Evolutionary conservation across 2,797 vertebrate species (phyloP), one percentile per base, ranked within the genome.

Genomic region (Luscinia luscinia): DNA sequence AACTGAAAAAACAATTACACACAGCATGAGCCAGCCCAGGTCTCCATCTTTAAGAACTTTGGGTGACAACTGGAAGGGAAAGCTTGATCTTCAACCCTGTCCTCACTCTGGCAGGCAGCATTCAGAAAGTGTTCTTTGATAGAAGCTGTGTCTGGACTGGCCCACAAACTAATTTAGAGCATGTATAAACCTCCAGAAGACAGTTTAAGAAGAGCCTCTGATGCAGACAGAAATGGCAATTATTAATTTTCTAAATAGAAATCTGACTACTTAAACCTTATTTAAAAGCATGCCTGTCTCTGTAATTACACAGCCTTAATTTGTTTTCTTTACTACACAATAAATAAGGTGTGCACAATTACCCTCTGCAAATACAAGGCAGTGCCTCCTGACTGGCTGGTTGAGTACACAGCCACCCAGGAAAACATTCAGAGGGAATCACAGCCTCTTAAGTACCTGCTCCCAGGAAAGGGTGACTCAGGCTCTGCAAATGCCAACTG

Each of bases 261-360:
- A 95, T 94, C 95, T 95, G 95, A 95, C 94, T 96, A 72, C 95
- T 96, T 95, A 95, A 85, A 86, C 92, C 94, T 96, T 97, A 91
- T 94, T 97, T 97, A 97, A 97, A 97, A 94, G 90, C 89, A 91
- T 64, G 95, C 78, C 93, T 94, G 88, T 83, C 94, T 97, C 86
- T 94, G 70, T 97, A 97, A 98, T 98, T 97, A 97, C 96, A 92
- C 93, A 93, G 75, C 84, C 94, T 96, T 98, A 97, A 98, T 98
- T 97, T 98, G 97, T 97, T 98, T 97, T 97, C 97, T 96, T 97
- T 96, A 94, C 84, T 17, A 24, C 95, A 96, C 96, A 97, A 95
- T 96, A 97, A 97, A 96, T 94, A 97, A 95, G 93, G 91, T 93
- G 94, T 79, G 84, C 87, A 95, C 61, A 76, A 94, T 92, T 96